Evolutionary conservation across 2,888 invertebrate genomes (phyloP), one percentile per base, ranked within the genome.

Genomic region (Papilio protenor): DNA sequence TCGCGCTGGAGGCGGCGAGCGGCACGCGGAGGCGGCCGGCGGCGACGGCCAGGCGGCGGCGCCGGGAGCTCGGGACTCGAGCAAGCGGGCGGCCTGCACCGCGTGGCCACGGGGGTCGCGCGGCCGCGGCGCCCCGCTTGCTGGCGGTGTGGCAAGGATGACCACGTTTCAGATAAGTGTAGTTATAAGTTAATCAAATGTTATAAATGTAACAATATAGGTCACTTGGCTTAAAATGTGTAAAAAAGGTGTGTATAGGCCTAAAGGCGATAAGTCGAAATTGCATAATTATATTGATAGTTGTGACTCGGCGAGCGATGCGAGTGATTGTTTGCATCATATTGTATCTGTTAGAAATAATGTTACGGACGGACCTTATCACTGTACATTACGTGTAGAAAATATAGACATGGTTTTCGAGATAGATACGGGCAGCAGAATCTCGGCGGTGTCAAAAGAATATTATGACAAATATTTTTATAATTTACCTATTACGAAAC

Each of bases 21-120:
- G 45, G 80, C 80, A 72, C 77, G 74, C 61, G 55, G 73, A 59
- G 69, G 79, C 57, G 79, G 77, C 47, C 33, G 27, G 71, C 23
- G 75, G 55, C 40, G 77, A 23, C 47, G 70, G 12, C n/a, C n/a
- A 18, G 61, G 27, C 61, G 61, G 75, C 71, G 75, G 52, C 52
- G 75, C 47, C 47, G 78, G 27, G 52, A 70, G 47, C 61, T 59
- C 79, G 76, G 70, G 73, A 69, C 45, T 69, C 49, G 73, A 47
- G 64, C 21, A 55, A 66, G 79, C 52, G n/a, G n/a, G 16, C 52
- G 75, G 49, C 49, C 49, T 47, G 75, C 45, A 47, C 12, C 71
- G 70, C 57, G 76, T 47, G 45, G 59, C 47, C 21, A 23, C 55
- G 47, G 59, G 40, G 52, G 40, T 23, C 57, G 33, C 73, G 33